Conservation (phyloP, 2,113 vertebrate genomes). For the Ailuropoda melanoleuca region DNA sequence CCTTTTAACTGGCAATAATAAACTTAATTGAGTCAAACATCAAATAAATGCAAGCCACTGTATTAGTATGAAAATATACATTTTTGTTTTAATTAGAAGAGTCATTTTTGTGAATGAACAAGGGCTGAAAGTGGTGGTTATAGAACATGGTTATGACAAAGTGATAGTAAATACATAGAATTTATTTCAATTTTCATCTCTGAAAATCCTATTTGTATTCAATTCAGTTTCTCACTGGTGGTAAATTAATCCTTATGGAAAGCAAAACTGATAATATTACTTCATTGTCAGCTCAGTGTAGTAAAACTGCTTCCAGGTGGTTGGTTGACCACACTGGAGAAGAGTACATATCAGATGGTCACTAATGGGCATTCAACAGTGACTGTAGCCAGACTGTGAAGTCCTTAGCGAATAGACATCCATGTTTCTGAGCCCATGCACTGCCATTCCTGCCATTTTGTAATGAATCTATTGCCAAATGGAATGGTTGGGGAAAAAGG, state of each 20-base stretch:
- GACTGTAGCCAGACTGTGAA: not conserved
- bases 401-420: not conserved
- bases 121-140: not conserved
- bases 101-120: slow-evolving; percentile 15
- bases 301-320: not conserved
- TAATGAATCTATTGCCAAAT: not conserved
- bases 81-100: not conserved
- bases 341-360: not conserved
- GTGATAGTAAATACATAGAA: not conserved
- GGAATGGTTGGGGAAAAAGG: not conserved
- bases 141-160: not conserved
- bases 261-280: not conserved
- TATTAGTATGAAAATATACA: not conserved
- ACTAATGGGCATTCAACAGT: not conserved
- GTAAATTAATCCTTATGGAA: not conserved
- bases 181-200: not conserved
- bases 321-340: not conserved
- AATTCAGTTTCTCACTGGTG: not conserved
- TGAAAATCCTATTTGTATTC: not conserved
- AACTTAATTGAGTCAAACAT: not conserved
- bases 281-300: not conserved
- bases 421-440: not conserved
- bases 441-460: not conserved
- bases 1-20: not conserved
- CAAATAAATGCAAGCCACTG: not conserved